Percentiles rank a stretch among this genome's conserved stretches.
Evolutionary conservation across 2,888 invertebrate species (phyloP).

Genomic region (Xiphydria camelus): DNA sequence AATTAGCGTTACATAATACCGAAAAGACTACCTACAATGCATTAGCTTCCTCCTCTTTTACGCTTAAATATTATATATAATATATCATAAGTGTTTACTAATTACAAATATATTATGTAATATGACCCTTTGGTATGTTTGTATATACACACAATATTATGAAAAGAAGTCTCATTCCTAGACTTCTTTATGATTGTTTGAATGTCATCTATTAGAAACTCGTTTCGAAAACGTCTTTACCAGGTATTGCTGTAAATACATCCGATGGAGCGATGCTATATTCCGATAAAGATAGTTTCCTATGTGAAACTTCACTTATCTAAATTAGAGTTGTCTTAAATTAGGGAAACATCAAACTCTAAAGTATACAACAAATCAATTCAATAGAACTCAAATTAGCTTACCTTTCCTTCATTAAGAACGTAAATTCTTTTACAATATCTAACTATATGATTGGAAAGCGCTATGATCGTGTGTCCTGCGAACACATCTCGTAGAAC

Average conservation of each 20-base stretch:
- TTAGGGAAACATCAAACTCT: no score
- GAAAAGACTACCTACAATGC: no score
- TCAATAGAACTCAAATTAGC: neutral
- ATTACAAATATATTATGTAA: no score
- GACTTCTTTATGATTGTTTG: no score
- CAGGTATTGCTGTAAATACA: conserved; percentile 18
- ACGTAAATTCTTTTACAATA: conserved; percentile 22
- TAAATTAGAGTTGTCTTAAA: neutral
- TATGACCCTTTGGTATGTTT: no score
- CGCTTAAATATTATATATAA: no score
- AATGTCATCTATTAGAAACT: conserved; percentile 26
- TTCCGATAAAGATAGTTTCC: conserved; percentile 20
- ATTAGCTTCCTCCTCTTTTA: no score
- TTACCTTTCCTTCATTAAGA: conserved; percentile 24
- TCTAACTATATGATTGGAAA: conserved; percentile 30
- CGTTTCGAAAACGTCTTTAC: conserved; percentile 25
- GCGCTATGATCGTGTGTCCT: conserved; percentile 33
- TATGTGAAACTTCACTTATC: conserved; percentile 13
- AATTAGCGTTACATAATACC: no score
- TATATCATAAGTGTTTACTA: no score
- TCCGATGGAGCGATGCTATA: conserved; percentile 18
- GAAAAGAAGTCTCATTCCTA: no score
- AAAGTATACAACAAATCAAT: neutral
- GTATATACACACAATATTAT: no score
- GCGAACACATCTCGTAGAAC: conserved; percentile 32